Conservation (phyloP, 2,113 vertebrate genomes). For the Gobio gobio region DNA sequence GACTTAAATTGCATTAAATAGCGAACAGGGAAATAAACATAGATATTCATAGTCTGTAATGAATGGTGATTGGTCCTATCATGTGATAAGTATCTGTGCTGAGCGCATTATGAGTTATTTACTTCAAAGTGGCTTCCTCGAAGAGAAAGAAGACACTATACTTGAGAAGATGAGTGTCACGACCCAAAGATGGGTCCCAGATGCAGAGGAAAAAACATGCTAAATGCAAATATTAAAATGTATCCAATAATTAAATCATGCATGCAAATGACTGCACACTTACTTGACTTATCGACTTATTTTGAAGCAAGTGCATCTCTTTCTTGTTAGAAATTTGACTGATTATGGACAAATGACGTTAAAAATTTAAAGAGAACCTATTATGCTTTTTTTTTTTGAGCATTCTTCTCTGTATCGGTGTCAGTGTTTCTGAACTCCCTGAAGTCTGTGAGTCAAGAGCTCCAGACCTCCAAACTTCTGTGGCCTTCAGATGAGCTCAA, state of each 20-base stretch:
- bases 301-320: no score
- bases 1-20: not conserved
- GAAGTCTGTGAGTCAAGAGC: no score
- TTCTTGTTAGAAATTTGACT: no score
- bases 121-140: not conserved
- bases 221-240: not conserved
- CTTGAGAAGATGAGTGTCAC: not conserved
- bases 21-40: not conserved
- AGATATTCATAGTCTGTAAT: not conserved
- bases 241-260: not conserved
- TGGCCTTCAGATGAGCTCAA: no score
- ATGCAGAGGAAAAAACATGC: not conserved
- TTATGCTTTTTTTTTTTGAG: no score
- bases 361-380: no score
- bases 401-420: no score
- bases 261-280: no score
- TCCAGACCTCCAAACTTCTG: no score
- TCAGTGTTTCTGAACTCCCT: no score
- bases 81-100: not conserved
- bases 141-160: not conserved
- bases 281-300: no score
- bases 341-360: no score
- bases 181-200: not conserved
- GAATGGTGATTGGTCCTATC: not conserved
- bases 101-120: not conserved